Percentiles rank a stretch among this genome's conserved stretches.
Conservation (phyloP, 2,113 vertebrate species). For the Oryctolagus cuniculus region DNA sequence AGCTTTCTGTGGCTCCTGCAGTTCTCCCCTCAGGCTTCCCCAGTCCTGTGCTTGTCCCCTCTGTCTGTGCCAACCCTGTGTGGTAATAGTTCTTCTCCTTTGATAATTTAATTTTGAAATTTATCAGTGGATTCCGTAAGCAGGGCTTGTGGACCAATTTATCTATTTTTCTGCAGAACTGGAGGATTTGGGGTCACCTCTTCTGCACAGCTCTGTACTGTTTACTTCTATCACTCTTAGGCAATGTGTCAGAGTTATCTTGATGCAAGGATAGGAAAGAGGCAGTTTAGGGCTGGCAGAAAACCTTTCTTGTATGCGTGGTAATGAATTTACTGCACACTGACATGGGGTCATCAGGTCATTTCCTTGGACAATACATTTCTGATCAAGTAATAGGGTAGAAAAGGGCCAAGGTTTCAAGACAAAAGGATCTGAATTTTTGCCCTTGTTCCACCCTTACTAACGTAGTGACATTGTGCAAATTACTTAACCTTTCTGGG, state of each 20-base stretch:
- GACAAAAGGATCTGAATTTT: neutral
- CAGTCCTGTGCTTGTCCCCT: neutral
- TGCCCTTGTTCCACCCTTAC: neutral
- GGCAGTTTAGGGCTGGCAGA: neutral
- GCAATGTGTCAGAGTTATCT: neutral
- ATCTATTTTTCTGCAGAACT: neutral
- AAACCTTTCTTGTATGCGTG: neutral
- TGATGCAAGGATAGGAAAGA: conserved; percentile 21
- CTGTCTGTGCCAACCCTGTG: fast-evolving
- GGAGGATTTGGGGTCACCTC: neutral
- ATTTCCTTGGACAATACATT: neutral
- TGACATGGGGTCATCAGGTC: neutral
- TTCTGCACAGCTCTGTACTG: neutral
- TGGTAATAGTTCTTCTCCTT: neutral
- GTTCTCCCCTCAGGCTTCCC: neutral
- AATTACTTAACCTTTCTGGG: neutral
- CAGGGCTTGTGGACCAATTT: neutral
- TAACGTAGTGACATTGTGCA: neutral
- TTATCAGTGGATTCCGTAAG: neutral
- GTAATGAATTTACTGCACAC: neutral
- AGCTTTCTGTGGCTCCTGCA: neutral
- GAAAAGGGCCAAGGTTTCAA: neutral
- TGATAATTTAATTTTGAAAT: conserved; percentile 25
- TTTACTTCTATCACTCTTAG: neutral
- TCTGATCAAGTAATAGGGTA: conserved; percentile 11